phyloP scores from a whole-genome alignment of 2,888 invertebrate species.

The Eustalomyia histrio region DNA sequence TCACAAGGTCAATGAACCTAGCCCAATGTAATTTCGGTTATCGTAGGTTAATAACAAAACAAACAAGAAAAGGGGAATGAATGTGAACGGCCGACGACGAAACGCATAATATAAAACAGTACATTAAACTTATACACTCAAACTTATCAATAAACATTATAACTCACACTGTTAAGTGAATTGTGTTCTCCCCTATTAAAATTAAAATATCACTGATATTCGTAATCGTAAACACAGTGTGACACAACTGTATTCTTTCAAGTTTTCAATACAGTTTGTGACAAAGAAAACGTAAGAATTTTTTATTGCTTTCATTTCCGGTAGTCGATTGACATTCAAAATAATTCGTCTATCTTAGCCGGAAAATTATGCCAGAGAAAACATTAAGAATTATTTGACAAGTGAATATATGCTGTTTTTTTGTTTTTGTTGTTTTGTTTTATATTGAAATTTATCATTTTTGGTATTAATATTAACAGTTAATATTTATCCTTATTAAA shows the following conservation, averaged over 20 bases:
- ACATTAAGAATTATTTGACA: too few species aligned
- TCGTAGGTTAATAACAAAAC: conserved; percentile 68
- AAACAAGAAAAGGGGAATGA: conserved; percentile 40
- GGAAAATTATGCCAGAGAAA: too few species aligned
- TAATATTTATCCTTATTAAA: too few species aligned
- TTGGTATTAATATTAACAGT: too few species aligned
- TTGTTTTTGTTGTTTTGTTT: too few species aligned
- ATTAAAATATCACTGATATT: conserved; percentile 59
- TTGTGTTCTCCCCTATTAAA: conserved; percentile 50
- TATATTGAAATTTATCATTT: too few species aligned
- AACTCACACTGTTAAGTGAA: conserved; percentile 15
- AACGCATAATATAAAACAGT: conserved; percentile 50
- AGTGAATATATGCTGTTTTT: too few species aligned
- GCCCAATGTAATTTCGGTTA: conserved; percentile 70
- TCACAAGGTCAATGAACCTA: conserved; percentile 69
- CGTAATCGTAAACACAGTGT: conserved; percentile 46
- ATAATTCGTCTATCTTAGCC: too few species aligned
- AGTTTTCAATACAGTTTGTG: neutral
- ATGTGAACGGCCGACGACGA: conserved; percentile 18
- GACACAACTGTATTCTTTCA: neutral
- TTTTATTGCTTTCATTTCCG: too few species aligned
- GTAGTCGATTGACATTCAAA: too few species aligned
- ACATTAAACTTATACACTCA: conserved; percentile 25
- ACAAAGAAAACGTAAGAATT: too few species aligned
- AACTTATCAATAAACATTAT: conserved; percentile 31